These are phyloP conservation scores for Meiosimyza platycephala DNA, from an alignment of 2,888 invertebrate species.

Conservation along the genomic window DNA sequence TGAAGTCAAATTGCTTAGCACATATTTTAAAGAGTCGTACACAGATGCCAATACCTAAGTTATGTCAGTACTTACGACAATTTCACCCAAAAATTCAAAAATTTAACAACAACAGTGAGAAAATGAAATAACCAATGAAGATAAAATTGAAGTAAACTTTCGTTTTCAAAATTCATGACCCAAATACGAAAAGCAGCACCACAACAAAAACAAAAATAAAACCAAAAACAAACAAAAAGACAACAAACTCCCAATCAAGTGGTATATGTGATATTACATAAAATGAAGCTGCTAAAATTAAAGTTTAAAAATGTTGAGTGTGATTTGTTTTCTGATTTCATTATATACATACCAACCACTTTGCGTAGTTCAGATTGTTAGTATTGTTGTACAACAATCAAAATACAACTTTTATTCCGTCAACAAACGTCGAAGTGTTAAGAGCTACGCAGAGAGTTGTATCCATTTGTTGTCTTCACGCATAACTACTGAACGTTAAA, in stretches of 20 bases:
- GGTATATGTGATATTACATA: too few relatives aligned
- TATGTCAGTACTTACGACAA: background rate
- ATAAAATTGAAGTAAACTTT: background rate
- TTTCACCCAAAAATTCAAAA: background rate
- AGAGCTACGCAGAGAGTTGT: background rate
- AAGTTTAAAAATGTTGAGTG: too few relatives aligned
- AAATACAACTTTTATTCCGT: constrained; percentile 25
- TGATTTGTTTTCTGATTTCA: too few relatives aligned
- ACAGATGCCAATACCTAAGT: background rate
- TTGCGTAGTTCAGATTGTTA: too few relatives aligned
- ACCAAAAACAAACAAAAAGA: too few relatives aligned
- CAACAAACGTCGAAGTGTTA: constrained; percentile 9
- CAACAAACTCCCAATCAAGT: too few relatives aligned
- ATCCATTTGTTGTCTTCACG: background rate
- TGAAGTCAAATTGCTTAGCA: background rate
- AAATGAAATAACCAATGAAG: background rate
- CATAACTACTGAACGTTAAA: background rate
- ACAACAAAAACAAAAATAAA: too few relatives aligned
- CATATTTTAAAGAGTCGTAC: background rate
- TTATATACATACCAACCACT: too few relatives aligned
- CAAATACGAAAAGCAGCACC: background rate
- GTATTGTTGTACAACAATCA: background rate
- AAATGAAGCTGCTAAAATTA: too few relatives aligned
- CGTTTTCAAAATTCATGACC: background rate
- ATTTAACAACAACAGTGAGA: background rate